Evolutionary conservation across 2,888 invertebrate genomes (phyloP), one percentile per base, ranked within the genome.

Genomic region (Embidobia sp.): DNA sequence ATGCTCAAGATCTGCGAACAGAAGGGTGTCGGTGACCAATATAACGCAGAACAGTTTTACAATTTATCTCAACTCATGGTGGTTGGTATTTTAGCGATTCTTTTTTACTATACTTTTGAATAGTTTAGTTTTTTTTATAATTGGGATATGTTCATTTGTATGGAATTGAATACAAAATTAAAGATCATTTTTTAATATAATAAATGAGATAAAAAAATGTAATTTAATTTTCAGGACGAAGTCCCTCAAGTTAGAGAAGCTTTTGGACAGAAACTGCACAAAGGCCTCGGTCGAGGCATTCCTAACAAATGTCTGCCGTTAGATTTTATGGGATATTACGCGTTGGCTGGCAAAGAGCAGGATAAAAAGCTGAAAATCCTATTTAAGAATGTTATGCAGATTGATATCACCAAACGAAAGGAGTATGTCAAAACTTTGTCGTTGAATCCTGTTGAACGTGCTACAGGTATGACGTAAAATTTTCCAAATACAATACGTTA

Each of bases 1-100:
- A 97, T 98, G 96, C 91, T 99, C 53, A 98, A 98, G 91, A 95
- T 99, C 48, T 98, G 97, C 90, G 98, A 98, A 86, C 98, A 98
- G 90, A 97, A 97, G 87, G 96, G 96, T 48, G 98, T 97, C 57
- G 97, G 97, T 0, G 98, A 98, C 89, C 96, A 98, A 89, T 97
- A 96, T 88, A 96, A 95, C 1, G 95, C 96, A 0, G 97, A 97
- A 83, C 98, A 98, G 91, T 98, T 97, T 91, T 98, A 97, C 88
- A 96, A 96, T 86, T 91, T 98, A 26, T 97, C 98, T 0, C 94
- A 95, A 85, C 92, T 98, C 69, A 96, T 98, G 94, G 94, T 95
- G 85, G 95, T 95, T 85, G 90, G 94, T 92, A n/a, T n/a, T n/a
- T n/a, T n/a, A n/a, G n/a, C n/a, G n/a, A n/a, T n/a, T n/a, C n/a